Conservation (phyloP, 2,113 vertebrate genomes). For the Eptesicus fuscus region DNA sequence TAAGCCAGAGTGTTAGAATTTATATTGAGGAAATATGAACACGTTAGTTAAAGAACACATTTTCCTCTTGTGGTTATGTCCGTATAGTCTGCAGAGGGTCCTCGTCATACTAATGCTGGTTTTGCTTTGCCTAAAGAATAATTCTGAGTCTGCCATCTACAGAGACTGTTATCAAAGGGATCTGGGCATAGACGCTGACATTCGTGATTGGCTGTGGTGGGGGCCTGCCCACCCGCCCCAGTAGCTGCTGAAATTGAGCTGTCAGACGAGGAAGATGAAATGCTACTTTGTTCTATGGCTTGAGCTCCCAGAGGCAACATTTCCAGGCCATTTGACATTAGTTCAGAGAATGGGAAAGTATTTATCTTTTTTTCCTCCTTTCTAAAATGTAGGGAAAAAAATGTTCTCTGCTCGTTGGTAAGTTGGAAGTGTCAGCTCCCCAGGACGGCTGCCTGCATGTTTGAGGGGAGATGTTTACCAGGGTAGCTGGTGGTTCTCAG, state of each 20-base stretch:
- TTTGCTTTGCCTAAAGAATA: slow-evolving; percentile 31
- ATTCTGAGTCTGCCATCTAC: neutral
- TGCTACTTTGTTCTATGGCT: slow-evolving; percentile 58
- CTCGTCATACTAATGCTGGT: neutral
- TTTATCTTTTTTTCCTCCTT: slow-evolving; percentile 36
- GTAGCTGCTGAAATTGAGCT: slow-evolving; percentile 64
- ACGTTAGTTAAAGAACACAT: neutral
- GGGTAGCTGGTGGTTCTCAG: neutral
- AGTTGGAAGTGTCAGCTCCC: neutral
- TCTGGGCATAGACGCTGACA: neutral
- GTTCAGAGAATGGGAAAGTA: slow-evolving; percentile 55
- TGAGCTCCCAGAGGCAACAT: slow-evolving; percentile 37
- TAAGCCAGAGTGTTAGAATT: neutral
- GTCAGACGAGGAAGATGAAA: slow-evolving; percentile 65
- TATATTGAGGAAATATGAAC: neutral
- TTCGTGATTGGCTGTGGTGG: neutral
- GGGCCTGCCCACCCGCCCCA: neutral
- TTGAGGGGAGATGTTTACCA: neutral
- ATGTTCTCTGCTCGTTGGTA: slow-evolving; percentile 1
- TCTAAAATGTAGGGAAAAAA: neutral
- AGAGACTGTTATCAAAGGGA: slow-evolving; percentile 40
- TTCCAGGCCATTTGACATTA: slow-evolving; percentile 63
- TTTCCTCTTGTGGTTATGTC: neutral
- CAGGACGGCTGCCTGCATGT: neutral
- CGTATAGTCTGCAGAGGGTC: neutral